Evolutionary conservation across 1,140 invertebrate species (phyloP), one percentile per base, ranked within the genome.

Genomic region (Drosophila ercepeae): DNA sequence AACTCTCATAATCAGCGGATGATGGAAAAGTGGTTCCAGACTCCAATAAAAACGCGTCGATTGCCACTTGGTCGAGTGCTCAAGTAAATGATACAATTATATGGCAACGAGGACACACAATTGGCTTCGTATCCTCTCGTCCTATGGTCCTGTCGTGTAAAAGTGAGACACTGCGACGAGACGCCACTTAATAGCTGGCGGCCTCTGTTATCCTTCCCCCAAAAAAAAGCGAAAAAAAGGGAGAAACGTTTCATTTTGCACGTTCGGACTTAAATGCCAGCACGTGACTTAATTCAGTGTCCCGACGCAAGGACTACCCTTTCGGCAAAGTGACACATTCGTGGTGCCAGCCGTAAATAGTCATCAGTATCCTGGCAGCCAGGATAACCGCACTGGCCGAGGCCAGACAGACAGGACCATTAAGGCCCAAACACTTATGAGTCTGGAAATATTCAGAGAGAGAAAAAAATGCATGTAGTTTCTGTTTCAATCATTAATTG

Each of bases 251-350:
- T 71, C 68, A 59, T 65, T 78, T 86, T 74, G 75, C 81, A 86
- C 81, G 81, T 86, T 82, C 69, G 68, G 79, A 83, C 78, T 83
- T 86, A 86, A 86, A 86, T 83, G 79, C 63, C 81, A 77, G 81
- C 78, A 86, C 81, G 81, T 86, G 81, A 86, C 79, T 73, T 59
- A 60, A 78, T 75, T 64, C 72, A 57, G 52, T 16, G 57, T 9
- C 21, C 27, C 14, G 14, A 21, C 36, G 14, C 49, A 5, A 18
- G n/a, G 8, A n/a, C 53, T 42, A 44, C 69, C 34, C 32, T 36
- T 44, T 44, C 29, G 14, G n/a, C 11, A 13, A n/a, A 36, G 9
- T 32, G 39, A 18, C 16, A 18, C 25, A 16, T 27, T 2, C 23
- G 14, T 14, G 9, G 1, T 1, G 13, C 1, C 14, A 11, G 45